phyloP scores from a whole-genome alignment of 2,888 invertebrate species.

The Amphipoea lucens region DNA sequence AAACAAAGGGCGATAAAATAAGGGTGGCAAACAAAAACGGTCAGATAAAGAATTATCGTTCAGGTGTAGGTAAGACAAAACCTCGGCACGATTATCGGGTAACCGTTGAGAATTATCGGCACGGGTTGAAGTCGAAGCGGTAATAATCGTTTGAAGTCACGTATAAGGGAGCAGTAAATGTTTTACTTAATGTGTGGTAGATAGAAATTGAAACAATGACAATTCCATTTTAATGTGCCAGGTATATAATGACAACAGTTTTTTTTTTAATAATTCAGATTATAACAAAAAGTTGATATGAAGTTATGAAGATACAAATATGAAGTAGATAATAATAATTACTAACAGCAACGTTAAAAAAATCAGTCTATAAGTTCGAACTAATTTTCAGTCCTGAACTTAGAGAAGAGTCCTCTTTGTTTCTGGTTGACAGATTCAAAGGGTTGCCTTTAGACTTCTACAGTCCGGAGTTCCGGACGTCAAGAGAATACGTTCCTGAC shows the following conservation, averaged over 20 bases:
- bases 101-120: slow-evolving; percentile 56
- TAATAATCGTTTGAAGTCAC: slow-evolving; percentile 51
- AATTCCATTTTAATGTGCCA: slow-evolving; percentile 3
- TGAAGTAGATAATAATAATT: not conserved
- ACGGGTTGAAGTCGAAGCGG: slow-evolving; percentile 23
- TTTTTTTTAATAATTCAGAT: not conserved
- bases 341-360: not conserved
- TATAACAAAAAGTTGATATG: too few relatives aligned
- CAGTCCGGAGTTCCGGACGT: not conserved
- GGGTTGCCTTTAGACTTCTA: not conserved
- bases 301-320: too few relatives aligned
- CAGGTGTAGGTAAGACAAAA: slow-evolving; percentile 49
- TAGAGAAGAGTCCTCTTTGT: not conserved
- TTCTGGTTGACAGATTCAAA: not conserved
- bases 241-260: not conserved
- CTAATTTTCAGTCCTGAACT: not conserved
- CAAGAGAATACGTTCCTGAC: not conserved
- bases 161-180: slow-evolving; percentile 13
- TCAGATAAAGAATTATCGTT: slow-evolving; percentile 63
- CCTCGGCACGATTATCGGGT: slow-evolving; percentile 54
- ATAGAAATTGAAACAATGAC: slow-evolving; percentile 14
- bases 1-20: slow-evolving; percentile 64
- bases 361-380: too few relatives aligned
- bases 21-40: slow-evolving; percentile 55
- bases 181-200: slow-evolving; percentile 10